Evolutionary conservation across 2,888 invertebrate species (phyloP).

Genomic region (Ormyrus labotus): DNA sequence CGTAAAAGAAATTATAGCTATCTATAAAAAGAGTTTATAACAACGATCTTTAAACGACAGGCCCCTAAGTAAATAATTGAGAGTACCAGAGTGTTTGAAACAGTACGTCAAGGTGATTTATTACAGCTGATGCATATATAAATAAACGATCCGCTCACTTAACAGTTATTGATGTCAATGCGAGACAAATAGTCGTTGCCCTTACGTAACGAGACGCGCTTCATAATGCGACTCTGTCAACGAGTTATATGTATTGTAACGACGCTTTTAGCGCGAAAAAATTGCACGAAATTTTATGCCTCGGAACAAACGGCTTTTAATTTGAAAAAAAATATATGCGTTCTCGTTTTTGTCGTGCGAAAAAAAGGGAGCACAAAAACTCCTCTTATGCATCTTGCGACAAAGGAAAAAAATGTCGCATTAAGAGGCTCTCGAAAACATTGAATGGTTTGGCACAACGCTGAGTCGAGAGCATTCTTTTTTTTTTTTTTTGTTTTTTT

Average conservation of each 20-base stretch:
- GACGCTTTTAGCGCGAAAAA: too few species aligned
- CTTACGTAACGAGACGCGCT: conserved; percentile 29
- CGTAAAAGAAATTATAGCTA: too few species aligned
- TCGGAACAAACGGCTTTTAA: too few species aligned
- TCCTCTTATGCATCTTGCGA: background rate
- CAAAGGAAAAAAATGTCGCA: conserved; percentile 39
- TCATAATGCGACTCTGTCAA: background rate
- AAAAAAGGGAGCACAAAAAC: background rate
- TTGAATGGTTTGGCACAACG: background rate
- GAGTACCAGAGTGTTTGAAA: too few species aligned
- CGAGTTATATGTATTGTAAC: too few species aligned
- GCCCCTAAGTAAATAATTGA: too few species aligned
- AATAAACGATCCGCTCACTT: conserved; percentile 23
- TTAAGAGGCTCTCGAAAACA: conserved; percentile 41
- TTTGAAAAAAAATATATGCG: too few species aligned
- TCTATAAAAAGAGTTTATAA: too few species aligned
- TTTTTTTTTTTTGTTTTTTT: background rate
- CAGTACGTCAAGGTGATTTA: conserved; percentile 10
- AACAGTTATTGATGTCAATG: conserved; percentile 40
- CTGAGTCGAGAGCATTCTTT: conserved; percentile 22
- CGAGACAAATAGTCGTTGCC: conserved; percentile 33
- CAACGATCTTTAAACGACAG: too few species aligned
- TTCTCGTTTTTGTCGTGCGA: too few species aligned
- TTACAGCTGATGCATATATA: background rate
- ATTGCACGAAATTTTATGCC: too few species aligned